These are phyloP conservation scores for Lates calcarifer DNA, from an alignment of 2,113 vertebrate species.

Conservation along the genomic window DNA sequence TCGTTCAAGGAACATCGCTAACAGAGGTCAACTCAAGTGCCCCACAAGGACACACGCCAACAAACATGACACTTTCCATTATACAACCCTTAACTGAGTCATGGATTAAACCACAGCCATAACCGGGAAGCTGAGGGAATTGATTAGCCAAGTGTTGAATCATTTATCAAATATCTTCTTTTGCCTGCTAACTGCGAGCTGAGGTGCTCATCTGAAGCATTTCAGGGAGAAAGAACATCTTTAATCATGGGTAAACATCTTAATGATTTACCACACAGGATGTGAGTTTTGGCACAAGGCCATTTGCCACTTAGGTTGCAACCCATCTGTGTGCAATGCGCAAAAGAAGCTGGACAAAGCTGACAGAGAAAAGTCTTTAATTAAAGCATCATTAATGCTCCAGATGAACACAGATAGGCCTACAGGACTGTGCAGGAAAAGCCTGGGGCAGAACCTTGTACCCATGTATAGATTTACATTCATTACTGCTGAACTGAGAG, in stretches of 20 bases:
- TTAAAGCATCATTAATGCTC: neutral
- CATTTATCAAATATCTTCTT: slow-evolving; percentile 62
- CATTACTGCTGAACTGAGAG: neutral
- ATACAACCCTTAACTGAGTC: slow-evolving; percentile 20
- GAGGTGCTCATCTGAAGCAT: slow-evolving; percentile 42
- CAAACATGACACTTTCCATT: slow-evolving; percentile 18
- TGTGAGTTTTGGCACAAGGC: slow-evolving; percentile 46
- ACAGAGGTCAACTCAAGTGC: neutral
- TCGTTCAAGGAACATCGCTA: slow-evolving; percentile 2
- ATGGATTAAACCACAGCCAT: slow-evolving; percentile 43
- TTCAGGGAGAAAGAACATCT: slow-evolving; percentile 48
- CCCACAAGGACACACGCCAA: neutral
- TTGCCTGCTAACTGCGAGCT: slow-evolving; percentile 26
- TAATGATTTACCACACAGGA: slow-evolving; percentile 66
- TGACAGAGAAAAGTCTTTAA: neutral
- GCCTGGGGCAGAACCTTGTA: neutral
- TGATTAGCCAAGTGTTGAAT: slow-evolving; percentile 59
- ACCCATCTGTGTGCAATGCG: neutral
- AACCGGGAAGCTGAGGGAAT: slow-evolving; percentile 47
- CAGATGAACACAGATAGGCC: neutral
- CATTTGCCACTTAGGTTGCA: slow-evolving; percentile 7
- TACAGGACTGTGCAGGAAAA: neutral
- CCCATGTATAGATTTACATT: slow-evolving; percentile 12
- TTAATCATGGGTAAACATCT: slow-evolving; percentile 67
- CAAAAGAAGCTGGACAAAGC: neutral